Percentiles rank a stretch among this genome's conserved stretches.
phyloP scores from a whole-genome alignment of 2,113 vertebrate species.

The Chaetorhynchus papuensis region DNA sequence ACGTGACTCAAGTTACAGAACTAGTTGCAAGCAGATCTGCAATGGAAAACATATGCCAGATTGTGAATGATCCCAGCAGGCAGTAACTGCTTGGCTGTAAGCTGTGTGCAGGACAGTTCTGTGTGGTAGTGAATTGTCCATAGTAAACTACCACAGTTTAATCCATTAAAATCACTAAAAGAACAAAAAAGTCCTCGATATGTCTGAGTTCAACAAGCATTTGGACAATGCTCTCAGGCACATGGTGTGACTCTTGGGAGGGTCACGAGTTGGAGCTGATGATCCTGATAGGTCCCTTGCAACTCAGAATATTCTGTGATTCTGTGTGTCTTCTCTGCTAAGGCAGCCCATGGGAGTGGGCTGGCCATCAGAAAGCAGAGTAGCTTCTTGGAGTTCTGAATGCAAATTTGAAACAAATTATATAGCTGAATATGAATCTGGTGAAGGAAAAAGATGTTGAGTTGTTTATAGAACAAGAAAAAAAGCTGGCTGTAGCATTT shows the following conservation, averaged over 20 bases:
- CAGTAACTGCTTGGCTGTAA: not conserved
- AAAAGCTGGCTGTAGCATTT: not conserved
- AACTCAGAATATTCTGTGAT: not conserved
- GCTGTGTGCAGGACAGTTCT: not conserved
- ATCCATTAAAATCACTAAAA: not conserved
- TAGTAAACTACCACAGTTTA: not conserved
- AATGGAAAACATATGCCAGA: not conserved
- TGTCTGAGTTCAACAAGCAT: not conserved
- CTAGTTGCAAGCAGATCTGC: not conserved
- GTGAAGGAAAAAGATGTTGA: not conserved
- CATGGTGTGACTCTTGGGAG: not conserved
- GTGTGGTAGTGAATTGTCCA: not conserved
- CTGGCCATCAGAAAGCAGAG: not conserved
- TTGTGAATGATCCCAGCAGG: not conserved
- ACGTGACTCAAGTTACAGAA: not conserved
- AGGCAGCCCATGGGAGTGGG: not conserved
- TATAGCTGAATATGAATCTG: constrained; percentile 1
- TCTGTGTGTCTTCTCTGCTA: not conserved
- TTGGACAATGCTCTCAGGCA: not conserved
- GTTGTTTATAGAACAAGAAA: not conserved
- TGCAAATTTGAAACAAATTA: not conserved
- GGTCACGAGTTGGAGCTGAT: not conserved
- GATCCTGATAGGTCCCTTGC: not conserved
- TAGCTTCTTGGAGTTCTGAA: constrained; percentile 3
- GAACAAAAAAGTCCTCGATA: not conserved